Evolutionary conservation across 2,113 vertebrate genomes (phyloP).

Genomic region (Cebidichthys violaceus): DNA sequence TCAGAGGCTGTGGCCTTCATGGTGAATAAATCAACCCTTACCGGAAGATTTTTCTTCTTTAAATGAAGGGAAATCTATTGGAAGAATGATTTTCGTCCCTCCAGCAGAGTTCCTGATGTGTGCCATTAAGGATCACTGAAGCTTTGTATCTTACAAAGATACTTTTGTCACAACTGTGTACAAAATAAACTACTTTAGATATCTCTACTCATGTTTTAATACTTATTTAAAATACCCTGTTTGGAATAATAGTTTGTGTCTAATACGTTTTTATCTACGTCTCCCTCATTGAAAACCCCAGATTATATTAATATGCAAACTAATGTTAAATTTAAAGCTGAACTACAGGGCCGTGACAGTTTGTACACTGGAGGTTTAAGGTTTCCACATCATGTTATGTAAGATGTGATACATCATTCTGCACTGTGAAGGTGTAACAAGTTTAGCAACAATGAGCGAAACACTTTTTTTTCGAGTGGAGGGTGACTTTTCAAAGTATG

Average conservation of each 20-base stretch:
- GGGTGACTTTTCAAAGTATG: background rate
- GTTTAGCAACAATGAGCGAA: background rate
- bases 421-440: background rate
- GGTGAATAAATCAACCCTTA: background rate
- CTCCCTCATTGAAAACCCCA: background rate
- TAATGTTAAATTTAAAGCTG: background rate
- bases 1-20: background rate
- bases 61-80: background rate
- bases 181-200: background rate
- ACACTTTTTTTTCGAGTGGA: background rate
- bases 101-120: background rate
- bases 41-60: too few relatives aligned
- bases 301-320: background rate
- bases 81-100: background rate
- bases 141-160: background rate
- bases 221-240: background rate
- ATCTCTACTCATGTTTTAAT: background rate
- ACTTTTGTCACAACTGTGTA: background rate
- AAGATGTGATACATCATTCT: background rate
- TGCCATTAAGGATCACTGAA: background rate
- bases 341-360: background rate
- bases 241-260: background rate
- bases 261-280: background rate
- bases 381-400: background rate
- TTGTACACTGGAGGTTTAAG: background rate